These are phyloP conservation scores for Dysmachus trigonus DNA, from an alignment of 2,888 invertebrate species.

Conservation along the genomic window DNA sequence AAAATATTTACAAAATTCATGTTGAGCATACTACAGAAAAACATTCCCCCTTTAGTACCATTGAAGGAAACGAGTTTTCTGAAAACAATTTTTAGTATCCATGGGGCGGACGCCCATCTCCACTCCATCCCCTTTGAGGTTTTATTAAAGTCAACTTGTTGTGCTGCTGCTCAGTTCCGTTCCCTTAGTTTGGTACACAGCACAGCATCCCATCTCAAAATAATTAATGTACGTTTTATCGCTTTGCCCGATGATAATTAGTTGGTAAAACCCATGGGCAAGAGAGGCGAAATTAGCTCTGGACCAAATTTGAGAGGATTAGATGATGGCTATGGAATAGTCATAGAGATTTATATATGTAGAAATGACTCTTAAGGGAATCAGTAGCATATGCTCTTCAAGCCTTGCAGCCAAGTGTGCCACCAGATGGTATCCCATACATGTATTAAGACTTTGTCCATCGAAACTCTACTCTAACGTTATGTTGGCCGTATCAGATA, in stretches of 20 bases:
- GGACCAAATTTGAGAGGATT: neutral
- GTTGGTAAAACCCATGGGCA: neutral
- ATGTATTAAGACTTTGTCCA: neutral
- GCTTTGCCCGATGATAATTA: neutral
- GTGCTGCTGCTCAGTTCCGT: neutral
- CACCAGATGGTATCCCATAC: neutral
- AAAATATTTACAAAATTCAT: neutral
- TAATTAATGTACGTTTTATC: neutral
- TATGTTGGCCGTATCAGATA: neutral
- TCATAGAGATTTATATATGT: neutral
- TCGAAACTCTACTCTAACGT: neutral
- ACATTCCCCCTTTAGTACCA: neutral
- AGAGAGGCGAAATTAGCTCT: neutral
- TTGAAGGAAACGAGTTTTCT: neutral
- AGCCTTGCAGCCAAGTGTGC: neutral
- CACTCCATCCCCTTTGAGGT: neutral
- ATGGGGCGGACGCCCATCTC: neutral
- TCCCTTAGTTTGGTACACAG: neutral
- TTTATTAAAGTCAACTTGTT: neutral
- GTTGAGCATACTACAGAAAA: neutral
- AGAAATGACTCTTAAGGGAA: neutral
- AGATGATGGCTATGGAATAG: neutral
- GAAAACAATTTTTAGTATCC: neutral
- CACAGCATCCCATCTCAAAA: neutral
- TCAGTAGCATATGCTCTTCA: neutral